These are phyloP conservation scores for Chrosomus eos DNA, from an alignment of 2,797 vertebrate genomes.

Conservation along the genomic window DNA sequence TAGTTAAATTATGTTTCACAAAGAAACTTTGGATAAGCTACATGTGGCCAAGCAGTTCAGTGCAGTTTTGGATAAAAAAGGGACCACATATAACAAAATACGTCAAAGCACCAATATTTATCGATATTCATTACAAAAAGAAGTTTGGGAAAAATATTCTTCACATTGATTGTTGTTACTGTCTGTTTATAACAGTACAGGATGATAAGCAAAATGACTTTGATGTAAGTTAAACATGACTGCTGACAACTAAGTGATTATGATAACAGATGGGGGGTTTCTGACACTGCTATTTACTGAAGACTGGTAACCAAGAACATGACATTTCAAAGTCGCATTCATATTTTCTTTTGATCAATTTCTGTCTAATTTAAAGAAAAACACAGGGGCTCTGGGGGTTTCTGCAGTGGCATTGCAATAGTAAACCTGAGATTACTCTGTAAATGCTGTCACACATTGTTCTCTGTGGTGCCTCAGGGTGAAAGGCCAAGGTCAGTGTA, in stretches of 20 bases:
- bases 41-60: background rate
- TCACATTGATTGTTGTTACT: constrained; percentile 15
- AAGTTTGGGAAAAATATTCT: background rate
- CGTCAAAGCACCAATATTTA: constrained; percentile 3
- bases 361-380: background rate
- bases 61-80: constrained; percentile 24
- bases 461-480: background rate
- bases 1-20: background rate
- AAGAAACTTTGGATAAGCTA: background rate
- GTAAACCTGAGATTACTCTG: constrained; percentile 33
- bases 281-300: background rate
- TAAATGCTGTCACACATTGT: constrained; percentile 19
- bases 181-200: background rate
- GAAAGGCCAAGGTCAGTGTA: constrained; percentile 32
- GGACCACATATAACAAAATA: constrained; percentile 19
- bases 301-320: background rate
- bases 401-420: constrained; percentile 11
- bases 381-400: background rate
- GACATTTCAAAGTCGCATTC: background rate
- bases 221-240: background rate
- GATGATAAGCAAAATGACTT: too few relatives aligned
- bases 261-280: background rate
- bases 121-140: constrained; percentile 6
- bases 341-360: constrained; percentile 14
- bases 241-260: background rate